These are phyloP conservation scores for Bufo gargarizans DNA, from an alignment of 2,113 vertebrate genomes.

Conservation along the genomic window DNA sequence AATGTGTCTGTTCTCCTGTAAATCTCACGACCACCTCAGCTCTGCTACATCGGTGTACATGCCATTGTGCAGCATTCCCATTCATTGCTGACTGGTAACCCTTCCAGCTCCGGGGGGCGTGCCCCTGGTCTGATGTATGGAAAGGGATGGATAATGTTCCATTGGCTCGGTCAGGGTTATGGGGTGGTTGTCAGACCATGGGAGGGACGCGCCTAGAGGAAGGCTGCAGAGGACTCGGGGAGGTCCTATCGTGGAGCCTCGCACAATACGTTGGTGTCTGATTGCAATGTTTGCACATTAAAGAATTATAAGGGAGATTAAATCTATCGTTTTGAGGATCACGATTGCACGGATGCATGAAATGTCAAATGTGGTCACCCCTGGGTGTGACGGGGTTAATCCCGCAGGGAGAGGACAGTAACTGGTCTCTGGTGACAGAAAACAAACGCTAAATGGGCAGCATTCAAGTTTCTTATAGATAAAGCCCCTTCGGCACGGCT, in stretches of 20 bases:
- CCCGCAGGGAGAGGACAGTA: no score
- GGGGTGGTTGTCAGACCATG: neutral
- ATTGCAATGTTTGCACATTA: neutral
- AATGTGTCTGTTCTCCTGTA: neutral
- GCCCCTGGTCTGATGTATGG: constrained; percentile 4
- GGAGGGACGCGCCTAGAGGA: neutral
- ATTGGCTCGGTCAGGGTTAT: neutral
- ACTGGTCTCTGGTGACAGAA: no score
- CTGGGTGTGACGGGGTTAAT: neutral
- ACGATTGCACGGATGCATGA: neutral
- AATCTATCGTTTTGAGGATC: neutral
- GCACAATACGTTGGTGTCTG: no score
- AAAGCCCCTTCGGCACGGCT: no score
- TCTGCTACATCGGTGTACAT: neutral
- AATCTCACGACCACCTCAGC: neutral
- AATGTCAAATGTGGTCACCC: neutral
- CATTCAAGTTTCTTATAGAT: no score
- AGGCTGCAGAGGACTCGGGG: neutral
- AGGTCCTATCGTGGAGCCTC: neutral
- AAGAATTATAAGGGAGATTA: no score
- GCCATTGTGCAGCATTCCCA: neutral
- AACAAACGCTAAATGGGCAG: no score
- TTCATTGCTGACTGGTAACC: neutral
- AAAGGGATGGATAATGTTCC: neutral
- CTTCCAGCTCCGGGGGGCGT: neutral